These are phyloP conservation scores for Phrynocephalus forsythii DNA, from an alignment of 2,797 vertebrate species.

Conservation along the genomic window DNA sequence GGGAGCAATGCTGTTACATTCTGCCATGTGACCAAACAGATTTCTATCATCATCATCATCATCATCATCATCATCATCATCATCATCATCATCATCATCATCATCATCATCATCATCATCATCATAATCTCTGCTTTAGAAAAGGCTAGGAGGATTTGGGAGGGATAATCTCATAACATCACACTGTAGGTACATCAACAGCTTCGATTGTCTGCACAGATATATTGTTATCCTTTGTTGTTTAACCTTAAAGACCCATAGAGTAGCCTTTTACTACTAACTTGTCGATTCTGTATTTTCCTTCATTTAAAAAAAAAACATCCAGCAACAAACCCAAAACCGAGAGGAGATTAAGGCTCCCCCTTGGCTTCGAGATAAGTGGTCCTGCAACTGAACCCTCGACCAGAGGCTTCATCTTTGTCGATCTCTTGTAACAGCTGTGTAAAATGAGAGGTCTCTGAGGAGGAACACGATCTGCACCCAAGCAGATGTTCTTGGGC, in stretches of 20 bases:
- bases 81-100: too few species aligned
- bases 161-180: constrained; percentile 61
- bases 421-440: constrained; percentile 24
- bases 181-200: constrained; percentile 71
- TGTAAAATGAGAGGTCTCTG: constrained; percentile 37
- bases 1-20: constrained; percentile 42
- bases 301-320: neutral
- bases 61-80: too few species aligned
- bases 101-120: constrained; percentile 14
- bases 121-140: constrained; percentile 43
- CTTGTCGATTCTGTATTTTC: constrained; percentile 26
- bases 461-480: constrained; percentile 40
- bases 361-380: neutral
- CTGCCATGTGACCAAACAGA: constrained; percentile 41
- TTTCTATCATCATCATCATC: constrained; percentile 36
- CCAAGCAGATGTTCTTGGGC: constrained; percentile 40
- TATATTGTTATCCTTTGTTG: constrained; percentile 74
- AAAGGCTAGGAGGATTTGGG: constrained; percentile 46
- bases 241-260: constrained; percentile 69
- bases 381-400: constrained; percentile 25
- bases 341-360: neutral
- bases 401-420: constrained; percentile 18
- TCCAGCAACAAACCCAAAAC: neutral
- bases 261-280: constrained; percentile 36
- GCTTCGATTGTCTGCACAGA: constrained; percentile 52